Evolutionary conservation across 2,113 vertebrate species (phyloP).

Genomic region (Zosterops lateralis): DNA sequence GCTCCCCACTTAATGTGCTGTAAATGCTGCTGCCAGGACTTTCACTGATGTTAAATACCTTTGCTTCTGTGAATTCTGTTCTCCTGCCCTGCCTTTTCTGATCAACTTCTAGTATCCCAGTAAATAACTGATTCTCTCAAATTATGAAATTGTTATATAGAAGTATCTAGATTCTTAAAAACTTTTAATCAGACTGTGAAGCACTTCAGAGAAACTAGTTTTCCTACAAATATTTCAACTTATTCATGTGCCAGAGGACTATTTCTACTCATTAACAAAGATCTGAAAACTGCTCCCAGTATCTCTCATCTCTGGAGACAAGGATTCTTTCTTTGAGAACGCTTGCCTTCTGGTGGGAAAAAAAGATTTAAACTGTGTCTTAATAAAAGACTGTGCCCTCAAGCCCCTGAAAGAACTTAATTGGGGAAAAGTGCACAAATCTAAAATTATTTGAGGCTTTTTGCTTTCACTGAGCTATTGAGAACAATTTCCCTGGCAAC

Average conservation of each 20-base stretch:
- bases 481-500: background rate
- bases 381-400: background rate
- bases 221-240: conserved; percentile 11
- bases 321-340: background rate
- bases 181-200: background rate
- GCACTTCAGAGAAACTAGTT: background rate
- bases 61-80: background rate
- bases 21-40: conserved; percentile 5
- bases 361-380: background rate
- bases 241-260: background rate
- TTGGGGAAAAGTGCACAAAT: background rate
- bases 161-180: background rate
- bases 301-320: background rate
- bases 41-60: background rate
- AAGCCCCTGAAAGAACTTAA: conserved; percentile 3
- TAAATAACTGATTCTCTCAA: background rate
- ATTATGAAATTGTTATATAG: background rate
- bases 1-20: conserved; percentile 5
- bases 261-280: background rate
- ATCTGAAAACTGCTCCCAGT: background rate
- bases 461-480: background rate
- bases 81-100: background rate
- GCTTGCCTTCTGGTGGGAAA: background rate
- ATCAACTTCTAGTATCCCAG: background rate
- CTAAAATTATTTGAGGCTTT: background rate